A percentile compares a stretch with the other conserved stretches of the same genome.
Evolutionary conservation across 2,113 vertebrate species (phyloP).

Genomic region (Bufo bufo): DNA sequence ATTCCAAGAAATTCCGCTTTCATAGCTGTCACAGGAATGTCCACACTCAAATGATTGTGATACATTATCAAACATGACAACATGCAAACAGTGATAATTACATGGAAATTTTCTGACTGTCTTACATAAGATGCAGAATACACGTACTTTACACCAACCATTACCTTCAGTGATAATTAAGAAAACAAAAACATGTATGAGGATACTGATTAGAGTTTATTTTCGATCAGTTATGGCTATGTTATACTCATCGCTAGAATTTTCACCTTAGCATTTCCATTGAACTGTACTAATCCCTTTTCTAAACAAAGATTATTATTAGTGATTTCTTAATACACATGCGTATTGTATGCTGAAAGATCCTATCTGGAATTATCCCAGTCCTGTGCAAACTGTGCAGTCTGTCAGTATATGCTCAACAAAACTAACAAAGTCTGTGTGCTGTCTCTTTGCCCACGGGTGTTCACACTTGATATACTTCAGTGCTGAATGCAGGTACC

Average conservation of each 20-base stretch:
- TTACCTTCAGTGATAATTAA: constrained; percentile 9
- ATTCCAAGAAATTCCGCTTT: not conserved
- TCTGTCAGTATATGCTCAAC: too few relatives aligned
- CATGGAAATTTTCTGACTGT: not conserved
- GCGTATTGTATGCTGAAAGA: too few relatives aligned
- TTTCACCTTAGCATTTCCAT: too few relatives aligned
- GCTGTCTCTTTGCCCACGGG: too few relatives aligned
- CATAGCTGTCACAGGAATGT: not conserved
- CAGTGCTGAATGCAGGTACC: too few relatives aligned
- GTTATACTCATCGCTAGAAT: not conserved
- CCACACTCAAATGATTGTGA: not conserved
- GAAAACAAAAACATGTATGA: not conserved
- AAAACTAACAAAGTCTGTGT: too few relatives aligned
- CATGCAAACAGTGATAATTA: constrained; percentile 4
- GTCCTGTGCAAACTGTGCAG: too few relatives aligned
- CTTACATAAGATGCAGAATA: not conserved
- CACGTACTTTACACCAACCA: not conserved
- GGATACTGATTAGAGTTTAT: constrained; percentile 6
- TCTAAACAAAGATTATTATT: too few relatives aligned
- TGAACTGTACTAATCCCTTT: too few relatives aligned
- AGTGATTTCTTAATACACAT: too few relatives aligned
- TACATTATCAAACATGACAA: not conserved
- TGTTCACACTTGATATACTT: too few relatives aligned
- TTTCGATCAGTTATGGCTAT: not conserved
- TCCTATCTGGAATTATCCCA: too few relatives aligned